phyloP scores from a whole-genome alignment of 2,888 invertebrate species.

The Actias luna region DNA sequence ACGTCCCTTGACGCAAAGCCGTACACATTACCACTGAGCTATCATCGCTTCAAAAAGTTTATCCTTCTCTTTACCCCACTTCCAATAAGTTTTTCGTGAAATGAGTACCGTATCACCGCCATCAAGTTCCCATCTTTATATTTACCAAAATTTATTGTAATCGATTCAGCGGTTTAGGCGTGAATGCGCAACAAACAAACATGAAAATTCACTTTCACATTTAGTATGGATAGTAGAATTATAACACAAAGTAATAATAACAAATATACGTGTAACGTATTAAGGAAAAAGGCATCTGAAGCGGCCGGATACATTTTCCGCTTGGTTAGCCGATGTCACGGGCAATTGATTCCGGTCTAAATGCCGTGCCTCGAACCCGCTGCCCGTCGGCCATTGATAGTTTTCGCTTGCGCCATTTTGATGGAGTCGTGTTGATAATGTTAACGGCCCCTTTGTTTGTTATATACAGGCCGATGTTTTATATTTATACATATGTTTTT shows the following conservation, averaged over 20 bases:
- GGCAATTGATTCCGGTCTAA: conserved; percentile 73
- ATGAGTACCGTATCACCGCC: no score
- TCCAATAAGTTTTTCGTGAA: no score
- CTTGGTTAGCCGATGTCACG: conserved; percentile 79
- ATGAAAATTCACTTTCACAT: no score
- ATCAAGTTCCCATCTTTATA: no score
- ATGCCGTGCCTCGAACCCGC: conserved; percentile 62
- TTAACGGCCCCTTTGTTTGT: conserved; percentile 47
- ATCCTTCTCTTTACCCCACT: no score
- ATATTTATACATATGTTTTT: background rate
- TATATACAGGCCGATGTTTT: conserved; percentile 16
- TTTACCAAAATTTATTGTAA: no score
- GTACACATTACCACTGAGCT: no score
- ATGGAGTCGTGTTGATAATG: conserved; percentile 64
- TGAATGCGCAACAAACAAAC: no score
- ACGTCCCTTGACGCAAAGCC: no score
- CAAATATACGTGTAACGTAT: conserved; percentile 30
- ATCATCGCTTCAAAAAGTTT: no score
- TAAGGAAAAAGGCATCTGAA: conserved; percentile 59
- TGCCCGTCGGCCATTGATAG: conserved; percentile 65
- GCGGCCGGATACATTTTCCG: conserved; percentile 73
- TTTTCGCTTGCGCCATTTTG: conserved; percentile 67
- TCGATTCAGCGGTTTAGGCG: no score
- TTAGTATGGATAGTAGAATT: no score
- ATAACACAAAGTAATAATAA: background rate